Percentiles rank a stretch among this genome's conserved stretches.
Conservation (phyloP, 2,797 vertebrate species). For the Sphenodon punctatus region DNA sequence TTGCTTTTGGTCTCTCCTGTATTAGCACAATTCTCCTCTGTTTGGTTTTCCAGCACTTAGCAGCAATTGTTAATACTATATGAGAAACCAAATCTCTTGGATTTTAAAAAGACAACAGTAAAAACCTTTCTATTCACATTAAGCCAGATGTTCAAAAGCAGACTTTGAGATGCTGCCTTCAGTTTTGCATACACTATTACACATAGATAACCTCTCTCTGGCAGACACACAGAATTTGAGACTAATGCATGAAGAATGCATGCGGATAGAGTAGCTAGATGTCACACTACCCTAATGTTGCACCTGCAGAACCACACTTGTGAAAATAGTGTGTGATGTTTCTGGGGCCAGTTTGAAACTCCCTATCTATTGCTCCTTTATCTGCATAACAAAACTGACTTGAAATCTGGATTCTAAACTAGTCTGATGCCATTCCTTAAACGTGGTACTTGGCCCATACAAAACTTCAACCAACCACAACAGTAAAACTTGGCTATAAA, state of each 20-base stretch:
- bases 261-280: background rate
- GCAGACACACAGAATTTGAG: background rate
- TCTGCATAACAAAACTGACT: background rate
- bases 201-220: background rate
- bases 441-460: conserved; percentile 26
- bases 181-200: background rate
- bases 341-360: background rate
- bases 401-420: background rate
- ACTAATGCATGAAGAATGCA: no score
- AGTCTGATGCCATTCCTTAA: background rate
- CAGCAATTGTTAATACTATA: no score
- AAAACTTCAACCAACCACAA: conserved; percentile 18
- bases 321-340: background rate
- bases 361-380: background rate
- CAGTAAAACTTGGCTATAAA: conserved; percentile 32
- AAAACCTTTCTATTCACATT: background rate
- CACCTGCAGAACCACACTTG: background rate
- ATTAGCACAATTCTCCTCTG: background rate
- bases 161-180: background rate
- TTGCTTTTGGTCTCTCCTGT: fast-evolving
- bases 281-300: background rate
- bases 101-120: background rate
- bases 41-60: background rate
- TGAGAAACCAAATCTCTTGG: no score
- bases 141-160: background rate